Conservation (phyloP, 2,797 vertebrate species). For the Chanos chanos region DNA sequence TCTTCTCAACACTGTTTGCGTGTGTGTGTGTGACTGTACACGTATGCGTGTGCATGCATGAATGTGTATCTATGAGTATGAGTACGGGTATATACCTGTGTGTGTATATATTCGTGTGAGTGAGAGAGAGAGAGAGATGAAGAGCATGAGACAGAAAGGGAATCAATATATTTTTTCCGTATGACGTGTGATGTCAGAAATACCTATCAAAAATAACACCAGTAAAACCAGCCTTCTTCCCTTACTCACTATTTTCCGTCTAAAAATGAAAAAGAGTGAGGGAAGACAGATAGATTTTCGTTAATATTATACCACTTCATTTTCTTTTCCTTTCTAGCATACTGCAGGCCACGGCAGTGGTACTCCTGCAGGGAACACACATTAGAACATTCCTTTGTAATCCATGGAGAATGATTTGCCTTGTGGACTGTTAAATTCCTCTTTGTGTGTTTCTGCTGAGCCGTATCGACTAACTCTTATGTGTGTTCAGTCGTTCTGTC, state of each 20-base stretch:
- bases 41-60: constrained; percentile 5
- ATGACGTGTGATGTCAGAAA: too few species aligned
- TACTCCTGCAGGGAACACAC: constrained; percentile 1
- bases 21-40: not conserved
- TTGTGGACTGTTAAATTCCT: constrained; percentile 27
- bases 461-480: not conserved
- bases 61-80: constrained; percentile 9
- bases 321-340: not conserved
- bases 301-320: not conserved
- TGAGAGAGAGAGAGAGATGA: too few species aligned
- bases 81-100: not conserved
- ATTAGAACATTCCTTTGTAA: constrained; percentile 17
- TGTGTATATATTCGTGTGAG: too few species aligned
- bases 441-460: not conserved
- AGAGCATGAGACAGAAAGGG: too few species aligned
- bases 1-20: not conserved
- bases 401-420: constrained; percentile 3
- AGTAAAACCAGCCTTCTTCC: too few species aligned
- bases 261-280: too few species aligned
- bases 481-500: constrained; percentile 11
- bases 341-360: constrained; percentile 4
- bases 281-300: too few species aligned
- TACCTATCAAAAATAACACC: too few species aligned
- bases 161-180: too few species aligned
- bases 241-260: too few species aligned